Base-by-base conservation (phyloP, 2,888 invertebrate species). In the Drosophila stalkeri region DNA sequence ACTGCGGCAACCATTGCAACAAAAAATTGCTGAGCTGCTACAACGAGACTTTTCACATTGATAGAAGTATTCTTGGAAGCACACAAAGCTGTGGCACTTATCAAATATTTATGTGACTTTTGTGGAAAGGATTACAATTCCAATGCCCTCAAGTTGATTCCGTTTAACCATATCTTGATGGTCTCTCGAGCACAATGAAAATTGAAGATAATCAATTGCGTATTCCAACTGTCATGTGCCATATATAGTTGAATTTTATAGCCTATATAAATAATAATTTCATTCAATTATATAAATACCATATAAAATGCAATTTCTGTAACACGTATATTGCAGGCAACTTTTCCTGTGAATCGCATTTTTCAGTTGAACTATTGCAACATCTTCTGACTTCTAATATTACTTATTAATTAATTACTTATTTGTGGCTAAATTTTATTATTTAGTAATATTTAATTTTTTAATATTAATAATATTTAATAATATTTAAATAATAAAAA, bases 71-170 rank as follows among this genome's bases (percentile, higher is more conserved):
- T 35, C 52, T 37, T 2, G 18, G 52, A 33, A 33, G 12, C 7
- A 14, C 51, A 33, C 33, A 6, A 33, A 51, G 14, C 4, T 14
- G 1, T 8, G 18, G 8, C 51, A 51, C 33, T 18, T 18, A 18
- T 51, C 49, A 31, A 51, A 33, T 18, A 51, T 33, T 33, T 51
- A 51, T 33, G 31, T n/a, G 31, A 33, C 33, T 51, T 33, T 51
- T 49, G 6, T 18, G 11, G 11, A 31, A 51, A 18, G 12, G 5
- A 18, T 49, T 31, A 31, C 46, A 47, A 3, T 8, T 23, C 2
- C 47, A 11, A n/a, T 31, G 47, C 23, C 16, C 23, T n/a, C 16
- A 9, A 27, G 27, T n/a, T 12, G 49, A 49, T 31, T 49, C 31
- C 31, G n/a, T n/a, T 14, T 47, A 27, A 49, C 47, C 49, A 9